Evolutionary conservation across 2,888 invertebrate species (phyloP).

Genomic region (Myopa tessellatipennis): DNA sequence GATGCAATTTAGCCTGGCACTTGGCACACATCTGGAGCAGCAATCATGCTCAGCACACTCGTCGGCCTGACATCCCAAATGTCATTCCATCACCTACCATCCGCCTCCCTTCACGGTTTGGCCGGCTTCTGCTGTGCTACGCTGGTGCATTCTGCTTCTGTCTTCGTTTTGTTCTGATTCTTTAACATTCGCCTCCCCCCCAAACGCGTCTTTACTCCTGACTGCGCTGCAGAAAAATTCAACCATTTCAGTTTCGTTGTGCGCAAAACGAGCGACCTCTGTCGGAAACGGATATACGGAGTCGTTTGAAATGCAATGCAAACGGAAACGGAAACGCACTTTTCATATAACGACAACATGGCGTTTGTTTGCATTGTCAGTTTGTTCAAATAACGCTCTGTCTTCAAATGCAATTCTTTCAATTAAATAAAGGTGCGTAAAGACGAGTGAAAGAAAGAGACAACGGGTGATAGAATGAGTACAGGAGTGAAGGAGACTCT

Average conservation of each 20-base stretch:
- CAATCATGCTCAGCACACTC: too few species aligned
- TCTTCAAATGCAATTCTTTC: not conserved
- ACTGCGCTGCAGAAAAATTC: conserved; percentile 12
- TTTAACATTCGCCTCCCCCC: too few species aligned
- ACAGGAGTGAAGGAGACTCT: not conserved
- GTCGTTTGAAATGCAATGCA: not conserved
- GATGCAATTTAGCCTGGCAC: conserved; percentile 29
- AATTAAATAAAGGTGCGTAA: not conserved
- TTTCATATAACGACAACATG: not conserved
- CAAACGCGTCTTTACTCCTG: too few species aligned
- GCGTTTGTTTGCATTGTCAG: too few species aligned
- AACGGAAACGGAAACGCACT: conserved; percentile 15
- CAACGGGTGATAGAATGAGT: not conserved
- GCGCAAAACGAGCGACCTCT: not conserved
- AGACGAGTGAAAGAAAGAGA: too few species aligned
- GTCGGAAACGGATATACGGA: conserved; percentile 5
- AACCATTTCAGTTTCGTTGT: conserved; percentile 19
- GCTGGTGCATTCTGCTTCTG: not conserved
- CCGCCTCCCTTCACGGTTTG: not conserved
- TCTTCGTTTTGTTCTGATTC: not conserved
- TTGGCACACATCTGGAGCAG: conserved; percentile 3
- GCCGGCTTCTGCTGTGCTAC: conserved; percentile 8
- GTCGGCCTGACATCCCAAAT: too few species aligned
- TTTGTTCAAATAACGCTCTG: too few species aligned
- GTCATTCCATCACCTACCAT: not conserved